Evolutionary conservation across 2,888 invertebrate species (phyloP).

Genomic region (Drosophila prolongata): DNA sequence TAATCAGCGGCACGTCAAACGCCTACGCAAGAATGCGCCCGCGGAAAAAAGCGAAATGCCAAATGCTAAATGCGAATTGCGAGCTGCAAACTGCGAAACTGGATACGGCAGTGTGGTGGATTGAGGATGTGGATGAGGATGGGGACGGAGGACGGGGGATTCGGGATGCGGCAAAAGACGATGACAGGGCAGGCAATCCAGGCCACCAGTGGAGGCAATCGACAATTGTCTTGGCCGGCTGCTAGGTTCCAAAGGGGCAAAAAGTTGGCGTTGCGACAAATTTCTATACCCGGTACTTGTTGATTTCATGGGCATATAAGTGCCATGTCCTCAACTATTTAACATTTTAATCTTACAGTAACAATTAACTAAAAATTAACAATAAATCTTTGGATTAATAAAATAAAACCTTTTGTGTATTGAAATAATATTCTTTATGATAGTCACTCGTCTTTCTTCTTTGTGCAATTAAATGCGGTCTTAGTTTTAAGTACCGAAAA

Average conservation of each 20-base stretch:
- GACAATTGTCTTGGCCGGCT: constrained; percentile 17
- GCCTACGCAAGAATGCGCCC: constrained; percentile 64
- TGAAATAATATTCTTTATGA: too few relatives aligned
- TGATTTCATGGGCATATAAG: not conserved
- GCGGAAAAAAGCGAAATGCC: constrained; percentile 13
- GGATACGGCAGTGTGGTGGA: constrained; percentile 20
- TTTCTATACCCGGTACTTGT: constrained; percentile 26
- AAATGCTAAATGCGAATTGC: constrained; percentile 11
- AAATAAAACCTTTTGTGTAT: too few relatives aligned
- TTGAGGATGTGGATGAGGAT: not conserved
- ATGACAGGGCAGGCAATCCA: constrained; percentile 32
- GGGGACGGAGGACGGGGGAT: not conserved
- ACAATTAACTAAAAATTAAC: too few relatives aligned
- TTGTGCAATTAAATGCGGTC: too few relatives aligned
- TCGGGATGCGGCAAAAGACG: constrained; percentile 19
- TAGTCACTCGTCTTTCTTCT: too few relatives aligned
- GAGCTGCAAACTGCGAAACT: constrained; percentile 29
- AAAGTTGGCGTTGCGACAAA: constrained; percentile 75
- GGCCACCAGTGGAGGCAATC: constrained; percentile 42
- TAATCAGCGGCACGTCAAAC: constrained; percentile 74
- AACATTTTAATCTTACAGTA: too few relatives aligned
- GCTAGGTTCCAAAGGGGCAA: constrained; percentile 13
- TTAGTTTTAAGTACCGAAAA: too few relatives aligned
- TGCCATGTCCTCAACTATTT: not conserved
- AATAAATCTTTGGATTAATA: too few relatives aligned